Base-by-base conservation (phyloP, 2,113 vertebrate genomes). In the Cavia porcellus region DNA sequence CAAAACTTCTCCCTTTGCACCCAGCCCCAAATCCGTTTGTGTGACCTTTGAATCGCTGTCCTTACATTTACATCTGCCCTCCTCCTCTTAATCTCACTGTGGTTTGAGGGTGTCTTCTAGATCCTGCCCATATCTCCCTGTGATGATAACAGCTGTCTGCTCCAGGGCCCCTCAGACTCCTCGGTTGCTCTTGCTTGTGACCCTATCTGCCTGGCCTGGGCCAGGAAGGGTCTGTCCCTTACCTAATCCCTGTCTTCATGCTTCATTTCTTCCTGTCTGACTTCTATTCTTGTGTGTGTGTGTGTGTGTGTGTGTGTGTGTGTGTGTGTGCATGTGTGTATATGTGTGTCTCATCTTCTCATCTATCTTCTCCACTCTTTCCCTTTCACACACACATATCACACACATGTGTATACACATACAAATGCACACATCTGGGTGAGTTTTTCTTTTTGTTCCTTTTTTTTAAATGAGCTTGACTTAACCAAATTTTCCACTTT, bases 241-340 rank as follows among this genome's bases (percentile, higher is more conserved):
- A 38, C 42, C 77, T 3, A 3, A 17, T 30, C 2, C 0, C 55
- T 0, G 9, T 20, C 42, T 84, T 84, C 77, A 75, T 79, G 28
- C 25, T 47, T 28, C 38, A 11, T 70, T 12, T 57, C 74, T n/a
- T 15, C 74, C 42, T 59, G 50, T 68, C 42, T 94, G 61, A 79
- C 30, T 61, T 47, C 45, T 74, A 22, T 4, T 72, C n/a, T 50
- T 61, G 28, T 3, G 2, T 83, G 82, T 85, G 19, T 24, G 45
- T n/a, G 35, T 45, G 59, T 68, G 15, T 32, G 10, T n/a, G 15
- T 3, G 28, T 0, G 2, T 15, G 4, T 3, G 20, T 0, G 3
- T 11, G 20, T 0, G 2, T 42, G 35, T 3, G 12, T 0, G 4
- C 9, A 2, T 22, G 30, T 24, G 8, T 9, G 9, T 50, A 50